phyloP scores from a whole-genome alignment of 2,888 invertebrate genomes.

The Emmelina monodactyla region DNA sequence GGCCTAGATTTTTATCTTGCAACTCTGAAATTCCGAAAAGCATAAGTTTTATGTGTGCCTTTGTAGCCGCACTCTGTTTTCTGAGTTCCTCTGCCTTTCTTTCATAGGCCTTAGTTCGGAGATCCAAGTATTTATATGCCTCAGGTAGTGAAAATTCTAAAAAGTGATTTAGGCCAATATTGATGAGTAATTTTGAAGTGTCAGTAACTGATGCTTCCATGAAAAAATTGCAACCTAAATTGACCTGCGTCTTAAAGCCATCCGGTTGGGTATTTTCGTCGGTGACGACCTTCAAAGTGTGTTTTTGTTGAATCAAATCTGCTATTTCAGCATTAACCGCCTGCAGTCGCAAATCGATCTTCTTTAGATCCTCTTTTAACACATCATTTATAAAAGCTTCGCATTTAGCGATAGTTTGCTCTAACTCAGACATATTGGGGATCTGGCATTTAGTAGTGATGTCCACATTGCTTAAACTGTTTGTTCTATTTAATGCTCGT shows the following conservation, averaged over 20 bases:
- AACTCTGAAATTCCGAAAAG: constrained; percentile 73
- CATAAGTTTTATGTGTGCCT: constrained; percentile 81
- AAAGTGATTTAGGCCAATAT: constrained; percentile 79
- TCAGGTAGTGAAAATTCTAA: constrained; percentile 76
- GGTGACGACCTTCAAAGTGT: constrained; percentile 70
- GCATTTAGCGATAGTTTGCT: constrained; percentile 47
- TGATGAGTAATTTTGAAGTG: constrained; percentile 71
- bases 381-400: constrained; percentile 83
- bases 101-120: constrained; percentile 72
- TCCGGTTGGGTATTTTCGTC: constrained; percentile 56
- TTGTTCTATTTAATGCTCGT: too few species aligned
- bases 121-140: constrained; percentile 74
- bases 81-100: constrained; percentile 68
- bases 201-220: constrained; percentile 78
- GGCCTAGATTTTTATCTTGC: constrained; percentile 30
- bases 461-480: too few species aligned
- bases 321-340: constrained; percentile 71
- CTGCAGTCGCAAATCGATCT: constrained; percentile 67
- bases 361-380: constrained; percentile 73
- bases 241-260: constrained; percentile 65
- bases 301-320: constrained; percentile 77
- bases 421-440: constrained; percentile 26
- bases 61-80: constrained; percentile 73
- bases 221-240: constrained; percentile 86
- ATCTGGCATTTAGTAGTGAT: too few species aligned